phyloP scores from a whole-genome alignment of 2,888 invertebrate species.

The Taphrorychus bicolor region DNA sequence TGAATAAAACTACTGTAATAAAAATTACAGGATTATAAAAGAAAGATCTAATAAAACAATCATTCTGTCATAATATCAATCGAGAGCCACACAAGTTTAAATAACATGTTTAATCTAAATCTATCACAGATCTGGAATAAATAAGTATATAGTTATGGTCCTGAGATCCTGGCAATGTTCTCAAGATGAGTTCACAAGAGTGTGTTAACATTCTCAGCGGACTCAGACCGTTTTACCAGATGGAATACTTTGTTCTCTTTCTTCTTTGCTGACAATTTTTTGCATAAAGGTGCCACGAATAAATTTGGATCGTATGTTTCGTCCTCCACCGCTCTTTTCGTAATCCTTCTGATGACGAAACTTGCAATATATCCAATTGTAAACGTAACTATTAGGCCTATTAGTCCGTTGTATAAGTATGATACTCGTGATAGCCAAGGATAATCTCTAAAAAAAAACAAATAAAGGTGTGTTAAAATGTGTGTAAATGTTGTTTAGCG shows the following conservation, averaged over 20 bases:
- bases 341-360: conserved; percentile 55
- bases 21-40: too few species aligned
- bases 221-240: conserved; percentile 17
- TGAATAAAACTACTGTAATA: too few species aligned
- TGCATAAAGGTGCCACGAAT: conserved; percentile 66
- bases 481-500: neutral
- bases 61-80: too few species aligned
- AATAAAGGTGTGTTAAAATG: too few species aligned
- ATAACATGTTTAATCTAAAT: neutral
- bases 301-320: conserved; percentile 63
- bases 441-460: conserved; percentile 54
- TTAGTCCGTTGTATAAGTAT: conserved; percentile 74
- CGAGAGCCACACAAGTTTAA: too few species aligned
- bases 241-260: conserved; percentile 19
- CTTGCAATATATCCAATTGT: conserved; percentile 64
- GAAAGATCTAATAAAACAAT: too few species aligned
- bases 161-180: neutral
- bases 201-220: conserved; percentile 16
- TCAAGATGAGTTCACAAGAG: neutral
- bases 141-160: too few species aligned
- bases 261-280: conserved; percentile 51
- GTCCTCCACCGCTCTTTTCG: conserved; percentile 51
- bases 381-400: conserved; percentile 64
- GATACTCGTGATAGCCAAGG: conserved; percentile 75
- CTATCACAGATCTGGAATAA: neutral